Conservation (phyloP, 1,140 invertebrate genomes). For the Drosophila punjabiensis region DNA sequence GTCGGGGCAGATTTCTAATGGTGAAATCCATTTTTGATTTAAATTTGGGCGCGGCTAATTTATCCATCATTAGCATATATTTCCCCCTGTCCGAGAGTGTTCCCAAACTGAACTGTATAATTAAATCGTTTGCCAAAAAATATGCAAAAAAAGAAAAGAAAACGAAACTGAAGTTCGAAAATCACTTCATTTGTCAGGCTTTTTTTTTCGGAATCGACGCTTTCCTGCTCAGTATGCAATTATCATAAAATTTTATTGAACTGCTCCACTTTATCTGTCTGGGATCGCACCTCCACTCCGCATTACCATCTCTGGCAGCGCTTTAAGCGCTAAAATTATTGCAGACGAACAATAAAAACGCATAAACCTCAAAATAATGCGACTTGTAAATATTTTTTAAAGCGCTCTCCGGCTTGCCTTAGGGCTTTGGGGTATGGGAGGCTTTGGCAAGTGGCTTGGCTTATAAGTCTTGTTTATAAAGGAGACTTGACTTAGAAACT, state of each 20-base stretch:
- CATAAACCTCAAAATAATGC: slow-evolving; percentile 78
- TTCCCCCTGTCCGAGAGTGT: neutral
- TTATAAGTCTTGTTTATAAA: neutral
- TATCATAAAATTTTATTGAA: slow-evolving; percentile 80
- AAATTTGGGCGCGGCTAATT: slow-evolving; percentile 45
- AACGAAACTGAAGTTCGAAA: slow-evolving; percentile 32
- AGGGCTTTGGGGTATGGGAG: neutral
- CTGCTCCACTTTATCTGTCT: slow-evolving; percentile 79
- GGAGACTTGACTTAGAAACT: neutral
- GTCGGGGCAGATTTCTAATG: slow-evolving; percentile 37
- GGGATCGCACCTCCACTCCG: slow-evolving; percentile 35
- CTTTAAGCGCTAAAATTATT: slow-evolving; percentile 79
- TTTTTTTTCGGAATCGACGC: slow-evolving; percentile 13
- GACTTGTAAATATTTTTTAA: slow-evolving; percentile 54
- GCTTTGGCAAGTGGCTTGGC: neutral
- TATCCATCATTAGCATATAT: slow-evolving; percentile 48
- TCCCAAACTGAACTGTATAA: slow-evolving; percentile 49
- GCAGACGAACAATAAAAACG: slow-evolving; percentile 76
- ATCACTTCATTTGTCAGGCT: slow-evolving; percentile 78
- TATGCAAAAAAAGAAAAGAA: slow-evolving; percentile 19
- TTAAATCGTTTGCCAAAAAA: slow-evolving; percentile 59
- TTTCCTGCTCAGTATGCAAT: slow-evolving; percentile 59
- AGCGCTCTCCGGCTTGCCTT: slow-evolving; percentile 6
- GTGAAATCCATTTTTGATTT: slow-evolving; percentile 56
- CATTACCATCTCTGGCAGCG: slow-evolving; percentile 46